Conservation (phyloP, 1,140 invertebrate genomes). For the Sycophila sp. region DNA sequence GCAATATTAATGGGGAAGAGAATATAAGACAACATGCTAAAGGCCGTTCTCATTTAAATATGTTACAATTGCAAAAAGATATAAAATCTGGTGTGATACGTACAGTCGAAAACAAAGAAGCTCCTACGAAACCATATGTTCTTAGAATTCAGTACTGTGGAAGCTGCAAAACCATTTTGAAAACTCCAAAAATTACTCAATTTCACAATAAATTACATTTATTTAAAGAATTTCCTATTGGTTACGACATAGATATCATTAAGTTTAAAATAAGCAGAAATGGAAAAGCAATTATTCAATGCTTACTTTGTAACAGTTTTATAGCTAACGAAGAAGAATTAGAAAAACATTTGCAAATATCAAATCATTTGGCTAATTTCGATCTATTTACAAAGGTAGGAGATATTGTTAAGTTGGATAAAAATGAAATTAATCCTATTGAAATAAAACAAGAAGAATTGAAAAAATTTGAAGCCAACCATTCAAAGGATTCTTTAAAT, state of each 20-base stretch:
- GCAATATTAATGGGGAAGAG: background rate
- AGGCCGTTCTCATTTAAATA: background rate
- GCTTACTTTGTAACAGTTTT: constrained; percentile 5
- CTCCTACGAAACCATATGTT: no score
- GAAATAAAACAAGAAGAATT: background rate
- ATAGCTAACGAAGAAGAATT: background rate
- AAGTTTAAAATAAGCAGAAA: background rate
- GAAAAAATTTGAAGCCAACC: background rate
- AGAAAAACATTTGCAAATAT: background rate
- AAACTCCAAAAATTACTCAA: background rate
- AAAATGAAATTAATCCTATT: background rate
- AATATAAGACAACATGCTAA: background rate
- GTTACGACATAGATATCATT: constrained; percentile 8
- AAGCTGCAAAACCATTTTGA: background rate
- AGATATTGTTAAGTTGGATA: background rate
- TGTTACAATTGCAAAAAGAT: no score
- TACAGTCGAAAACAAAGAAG: no score
- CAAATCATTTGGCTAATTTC: background rate
- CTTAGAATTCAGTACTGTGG: background rate
- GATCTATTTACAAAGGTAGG: background rate
- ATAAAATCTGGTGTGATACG: no score
- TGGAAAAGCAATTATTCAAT: background rate
- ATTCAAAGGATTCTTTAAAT: background rate
- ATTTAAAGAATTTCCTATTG: background rate
- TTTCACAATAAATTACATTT: constrained; percentile 14